Base-by-base conservation (phyloP, 2,888 invertebrate species). In the Epinotia bilunana region DNA sequence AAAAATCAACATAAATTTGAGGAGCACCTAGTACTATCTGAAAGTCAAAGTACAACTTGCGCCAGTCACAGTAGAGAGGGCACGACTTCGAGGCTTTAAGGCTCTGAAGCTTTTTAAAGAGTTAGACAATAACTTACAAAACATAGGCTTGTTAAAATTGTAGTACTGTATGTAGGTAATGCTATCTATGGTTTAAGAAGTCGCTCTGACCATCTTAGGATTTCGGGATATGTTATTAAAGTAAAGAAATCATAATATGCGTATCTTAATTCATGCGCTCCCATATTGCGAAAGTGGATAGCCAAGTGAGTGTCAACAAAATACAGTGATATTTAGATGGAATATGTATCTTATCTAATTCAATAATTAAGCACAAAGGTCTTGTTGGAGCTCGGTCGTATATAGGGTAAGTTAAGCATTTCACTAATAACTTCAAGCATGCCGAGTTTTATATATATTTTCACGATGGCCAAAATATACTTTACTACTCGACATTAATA, bases 51-150 rank as follows among this genome's bases (percentile, higher is more conserved):
- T 61, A n/a, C 62, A 39, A 39, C 39, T 61, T 11, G 39, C 28
- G 16, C 62, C 62, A 12, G 62, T 62, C n/a, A 39, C 62, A 39
- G 39, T 62, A 12, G 62, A n/a, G n/a, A 43, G n/a, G 62, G 39
- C 61, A 16, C 7, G 39, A 18, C 33, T 39, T 13, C 39, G 9
- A n/a, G 18, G 39, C 62, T 62, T 62, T 62, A 39, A 62, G 3
- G 61, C 61, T n/a, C n/a, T n/a, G n/a, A n/a, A n/a, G n/a, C n/a
- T 62, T 16, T 62, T 62, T 62, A 62, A 62, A 39, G 39, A 61
- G 61, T 9, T n/a, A 9, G 57, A 33, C 61, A 5, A 33, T 39
- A 0, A 39, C 0, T 39, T 61, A 61, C 9, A 57, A 57, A 18
- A 57, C 61, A 61, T n/a, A 62, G 39, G 13, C 60, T 16, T 16